phyloP scores from a whole-genome alignment of 2,113 vertebrate species.

The Chrysemys picta region DNA sequence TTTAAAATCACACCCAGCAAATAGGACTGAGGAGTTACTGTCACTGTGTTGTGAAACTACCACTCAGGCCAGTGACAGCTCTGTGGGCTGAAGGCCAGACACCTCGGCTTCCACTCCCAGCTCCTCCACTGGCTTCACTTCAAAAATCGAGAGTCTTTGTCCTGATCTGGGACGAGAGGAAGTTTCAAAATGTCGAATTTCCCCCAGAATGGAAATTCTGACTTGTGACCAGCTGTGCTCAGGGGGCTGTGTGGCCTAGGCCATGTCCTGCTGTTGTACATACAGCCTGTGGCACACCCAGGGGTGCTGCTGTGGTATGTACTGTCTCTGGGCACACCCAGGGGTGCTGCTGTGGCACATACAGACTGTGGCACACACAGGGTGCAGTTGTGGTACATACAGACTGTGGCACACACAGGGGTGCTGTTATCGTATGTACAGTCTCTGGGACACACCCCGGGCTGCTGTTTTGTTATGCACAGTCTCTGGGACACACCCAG shows the following conservation, averaged over 20 bases:
- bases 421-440: too few species aligned
- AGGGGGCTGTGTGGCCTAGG: rapidly evolving
- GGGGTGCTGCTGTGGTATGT: neutral
- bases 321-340: neutral
- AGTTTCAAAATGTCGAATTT: conserved; percentile 14
- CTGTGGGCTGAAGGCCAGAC: neutral
- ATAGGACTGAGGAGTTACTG: neutral
- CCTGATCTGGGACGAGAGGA: neutral
- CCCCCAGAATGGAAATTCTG: neutral
- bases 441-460: neutral
- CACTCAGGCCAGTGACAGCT: neutral
- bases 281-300: too few species aligned
- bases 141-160: neutral
- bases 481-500: neutral
- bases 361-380: neutral
- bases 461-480: neutral
- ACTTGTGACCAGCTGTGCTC: rapidly evolving
- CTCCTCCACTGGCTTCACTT: neutral
- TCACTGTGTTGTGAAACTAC: neutral
- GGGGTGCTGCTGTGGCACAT: neutral
- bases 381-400: neutral
- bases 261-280: neutral
- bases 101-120: neutral
- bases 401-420: neutral
- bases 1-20: too few species aligned